phyloP scores from a whole-genome alignment of 53 echinoderm and acorn worm species.

The Patiria pectinifera region DNA sequence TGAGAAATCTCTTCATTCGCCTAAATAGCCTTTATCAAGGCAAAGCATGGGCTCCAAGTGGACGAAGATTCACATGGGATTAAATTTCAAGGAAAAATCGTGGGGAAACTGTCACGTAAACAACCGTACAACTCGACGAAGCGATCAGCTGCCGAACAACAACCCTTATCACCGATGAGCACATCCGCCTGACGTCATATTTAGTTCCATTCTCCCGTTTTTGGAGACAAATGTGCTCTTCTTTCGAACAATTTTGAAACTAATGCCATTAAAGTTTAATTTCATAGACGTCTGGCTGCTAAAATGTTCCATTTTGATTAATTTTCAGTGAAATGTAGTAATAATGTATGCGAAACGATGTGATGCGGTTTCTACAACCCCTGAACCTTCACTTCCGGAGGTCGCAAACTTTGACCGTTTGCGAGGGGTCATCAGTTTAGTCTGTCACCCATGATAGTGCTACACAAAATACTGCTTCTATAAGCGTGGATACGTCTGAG shows the following conservation, averaged over 20 bases:
- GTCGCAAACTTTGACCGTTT: conserved; percentile 36
- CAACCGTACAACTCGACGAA: conserved; percentile 27
- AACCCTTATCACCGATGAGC: not conserved
- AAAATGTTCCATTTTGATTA: not conserved
- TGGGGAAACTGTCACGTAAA: conserved; percentile 47
- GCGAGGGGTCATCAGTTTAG: not conserved
- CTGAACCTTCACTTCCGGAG: conserved; percentile 18
- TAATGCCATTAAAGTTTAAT: not conserved
- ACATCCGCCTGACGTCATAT: conserved; percentile 56
- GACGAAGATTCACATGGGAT: not conserved
- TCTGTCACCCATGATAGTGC: conserved; percentile 11
- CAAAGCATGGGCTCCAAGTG: not conserved
- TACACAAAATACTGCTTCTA: not conserved
- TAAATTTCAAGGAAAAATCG: not conserved
- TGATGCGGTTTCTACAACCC: conserved; percentile 18
- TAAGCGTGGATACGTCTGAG: not conserved
- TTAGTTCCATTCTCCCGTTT: conserved; percentile 17
- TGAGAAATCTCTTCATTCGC: not conserved
- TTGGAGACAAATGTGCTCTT: not conserved
- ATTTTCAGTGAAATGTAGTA: conserved; percentile 7
- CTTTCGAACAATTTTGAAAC: not conserved
- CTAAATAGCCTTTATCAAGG: not conserved
- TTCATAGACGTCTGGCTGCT: not conserved
- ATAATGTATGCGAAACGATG: conserved; percentile 7
- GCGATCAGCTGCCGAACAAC: conserved; percentile 45